A percentile compares a stretch with the other conserved stretches of the same genome.
phyloP scores from a whole-genome alignment of 2,888 invertebrate species.

The Stomorhina lunata region DNA sequence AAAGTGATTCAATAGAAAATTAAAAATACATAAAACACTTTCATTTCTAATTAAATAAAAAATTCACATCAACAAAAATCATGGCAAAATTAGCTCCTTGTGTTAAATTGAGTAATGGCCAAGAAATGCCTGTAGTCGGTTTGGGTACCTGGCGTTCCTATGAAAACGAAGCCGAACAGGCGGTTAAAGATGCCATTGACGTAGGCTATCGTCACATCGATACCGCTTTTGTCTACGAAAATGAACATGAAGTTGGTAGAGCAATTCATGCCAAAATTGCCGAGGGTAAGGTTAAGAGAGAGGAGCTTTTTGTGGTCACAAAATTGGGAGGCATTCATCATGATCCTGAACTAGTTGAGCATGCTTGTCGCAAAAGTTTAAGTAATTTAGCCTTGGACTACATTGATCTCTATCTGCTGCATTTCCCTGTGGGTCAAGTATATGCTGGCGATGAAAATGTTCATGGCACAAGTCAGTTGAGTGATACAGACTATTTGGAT shows the following conservation, averaged over 20 bases:
- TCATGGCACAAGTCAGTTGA: constrained; percentile 74
- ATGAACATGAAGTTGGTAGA: constrained; percentile 79
- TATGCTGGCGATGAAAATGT: constrained; percentile 80
- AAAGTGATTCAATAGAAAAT: background rate
- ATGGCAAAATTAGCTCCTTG: constrained; percentile 78
- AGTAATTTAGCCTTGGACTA: constrained; percentile 85
- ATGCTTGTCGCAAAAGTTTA: constrained; percentile 84
- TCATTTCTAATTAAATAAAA: background rate
- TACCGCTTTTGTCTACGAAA: constrained; percentile 81
- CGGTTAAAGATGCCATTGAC: constrained; percentile 80
- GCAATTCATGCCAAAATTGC: constrained; percentile 79
- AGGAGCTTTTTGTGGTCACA: constrained; percentile 78
- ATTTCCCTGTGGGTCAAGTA: constrained; percentile 88
- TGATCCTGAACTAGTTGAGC: constrained; percentile 84
- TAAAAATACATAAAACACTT: background rate
- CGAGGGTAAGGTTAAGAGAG: constrained; percentile 78
- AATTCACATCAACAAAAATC: constrained; percentile 8
- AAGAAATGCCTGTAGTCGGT: constrained; percentile 85
- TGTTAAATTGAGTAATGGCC: constrained; percentile 83
- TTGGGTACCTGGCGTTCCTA: constrained; percentile 83
- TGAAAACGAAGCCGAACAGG: constrained; percentile 73
- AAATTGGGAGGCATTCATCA: constrained; percentile 81
- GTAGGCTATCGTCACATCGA: constrained; percentile 82
- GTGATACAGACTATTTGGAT: constrained; percentile 76
- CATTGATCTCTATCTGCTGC: constrained; percentile 89